Evolutionary conservation across 2,888 invertebrate genomes (phyloP).

Genomic region (Cerceris rybyensis): DNA sequence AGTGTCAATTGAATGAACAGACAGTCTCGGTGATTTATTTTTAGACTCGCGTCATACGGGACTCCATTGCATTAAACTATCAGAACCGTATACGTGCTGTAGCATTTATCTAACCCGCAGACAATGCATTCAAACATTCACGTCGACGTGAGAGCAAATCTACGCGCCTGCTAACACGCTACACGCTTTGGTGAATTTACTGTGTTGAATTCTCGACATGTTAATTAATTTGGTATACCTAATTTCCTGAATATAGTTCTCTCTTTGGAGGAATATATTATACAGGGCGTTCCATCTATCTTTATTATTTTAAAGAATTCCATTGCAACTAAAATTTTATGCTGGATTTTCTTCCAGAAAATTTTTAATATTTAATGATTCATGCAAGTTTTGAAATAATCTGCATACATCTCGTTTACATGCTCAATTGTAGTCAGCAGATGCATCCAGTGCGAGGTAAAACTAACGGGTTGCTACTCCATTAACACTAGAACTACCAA

Average conservation of each 20-base stretch:
- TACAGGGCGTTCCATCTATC: too few species aligned
- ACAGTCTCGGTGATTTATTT: constrained; percentile 50
- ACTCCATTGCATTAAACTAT: constrained; percentile 31
- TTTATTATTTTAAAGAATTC: too few species aligned
- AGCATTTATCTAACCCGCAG: constrained; percentile 3
- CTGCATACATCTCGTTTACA: too few species aligned
- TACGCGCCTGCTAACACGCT: not conserved
- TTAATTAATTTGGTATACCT: not conserved
- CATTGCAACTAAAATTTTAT: too few species aligned
- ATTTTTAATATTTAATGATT: too few species aligned
- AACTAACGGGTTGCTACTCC: too few species aligned
- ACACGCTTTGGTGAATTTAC: not conserved
- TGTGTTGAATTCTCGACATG: not conserved
- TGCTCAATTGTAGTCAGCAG: too few species aligned
- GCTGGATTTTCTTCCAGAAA: too few species aligned
- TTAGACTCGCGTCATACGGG: constrained; percentile 42
- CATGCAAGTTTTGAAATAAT: too few species aligned
- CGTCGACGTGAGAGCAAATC: not conserved
- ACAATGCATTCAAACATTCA: not conserved
- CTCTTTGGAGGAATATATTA: too few species aligned
- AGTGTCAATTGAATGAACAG: constrained; percentile 48
- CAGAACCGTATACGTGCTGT: not conserved
- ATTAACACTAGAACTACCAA: too few species aligned
- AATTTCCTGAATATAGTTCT: not conserved
- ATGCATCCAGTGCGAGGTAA: too few species aligned